Evolutionary conservation across 2,797 vertebrate species (phyloP), one percentile per base, ranked within the genome.

Genomic region (Propithecus deckenii): DNA sequence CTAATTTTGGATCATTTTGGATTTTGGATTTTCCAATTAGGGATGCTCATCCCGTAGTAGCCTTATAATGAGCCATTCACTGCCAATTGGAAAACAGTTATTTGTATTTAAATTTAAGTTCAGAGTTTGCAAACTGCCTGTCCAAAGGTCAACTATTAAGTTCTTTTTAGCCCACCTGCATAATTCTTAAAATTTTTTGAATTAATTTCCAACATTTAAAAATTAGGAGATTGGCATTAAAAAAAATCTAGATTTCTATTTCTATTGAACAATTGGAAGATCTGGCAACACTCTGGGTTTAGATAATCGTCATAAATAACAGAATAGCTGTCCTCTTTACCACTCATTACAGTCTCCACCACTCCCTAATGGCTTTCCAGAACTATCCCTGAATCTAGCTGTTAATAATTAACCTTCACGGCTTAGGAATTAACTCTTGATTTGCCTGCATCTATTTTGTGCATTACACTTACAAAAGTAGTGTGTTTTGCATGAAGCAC

Each of bases 41-140:
- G 74, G 74, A 76, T 50, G 46, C 18, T 50, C 30, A 50, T 11
- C 18, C 74, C 22, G 46, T 50, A 81, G 50, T 18, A 76, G 46
- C 32, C 63, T 69, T 38, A 52, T 87, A 92, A 95, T 38, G 23
- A 89, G 43, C 41, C 35, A 78, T 80, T 74, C 74, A 84, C 78
- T 72, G 85, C 17, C 38, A 95, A 81, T 1, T 74, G 22, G 81
- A 92, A 95, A 96, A 72, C 43, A 76, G 43, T 30, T 59, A 23
- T 83, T 86, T 88, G 11, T 30, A 91, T 79, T 87, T 79, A 96
- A 79, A 91, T 88, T 65, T 96, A 43, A 87, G 48, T 88, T 67
- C 46, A 7, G 22, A 48, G n/a, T 15, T 55, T 95, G 43, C 90
- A 95, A 65, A 93, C 17, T 65, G 35, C 57, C 55, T 79, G 63